Percentiles rank a stretch among this genome's conserved stretches.
Evolutionary conservation across 1,140 invertebrate species (phyloP).

Genomic region (Sesamia nonagrioides): DNA sequence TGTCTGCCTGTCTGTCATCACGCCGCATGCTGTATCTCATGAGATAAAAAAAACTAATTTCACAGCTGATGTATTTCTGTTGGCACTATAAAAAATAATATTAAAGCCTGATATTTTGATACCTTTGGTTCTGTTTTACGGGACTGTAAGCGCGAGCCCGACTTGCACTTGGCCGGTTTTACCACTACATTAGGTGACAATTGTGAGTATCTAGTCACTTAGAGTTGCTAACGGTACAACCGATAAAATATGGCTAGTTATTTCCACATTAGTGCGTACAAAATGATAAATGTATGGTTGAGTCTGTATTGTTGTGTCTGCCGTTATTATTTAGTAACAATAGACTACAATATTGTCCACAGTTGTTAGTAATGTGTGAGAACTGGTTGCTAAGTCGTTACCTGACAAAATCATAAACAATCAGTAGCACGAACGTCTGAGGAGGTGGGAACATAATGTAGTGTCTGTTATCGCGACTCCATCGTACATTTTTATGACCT

Average conservation of each 20-base stretch:
- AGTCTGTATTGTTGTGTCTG: slow-evolving; percentile 8
- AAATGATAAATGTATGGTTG: slow-evolving; percentile 9
- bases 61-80: no score
- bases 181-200: not conserved
- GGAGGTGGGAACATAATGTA: not conserved
- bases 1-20: no score
- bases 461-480: not conserved
- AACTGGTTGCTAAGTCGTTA: not conserved
- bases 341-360: not conserved
- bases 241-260: slow-evolving; percentile 4
- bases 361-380: not conserved
- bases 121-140: no score
- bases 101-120: no score
- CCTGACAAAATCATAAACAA: not conserved
- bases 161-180: no score
- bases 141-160: no score
- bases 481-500: not conserved
- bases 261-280: slow-evolving; percentile 5
- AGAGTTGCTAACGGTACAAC: not conserved
- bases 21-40: no score
- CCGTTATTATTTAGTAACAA: not conserved
- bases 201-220: not conserved
- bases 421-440: not conserved
- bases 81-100: no score
- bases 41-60: no score